These are phyloP conservation scores for Cheilosia urbana DNA, from an alignment of 2,888 invertebrate species.

Conservation along the genomic window DNA sequence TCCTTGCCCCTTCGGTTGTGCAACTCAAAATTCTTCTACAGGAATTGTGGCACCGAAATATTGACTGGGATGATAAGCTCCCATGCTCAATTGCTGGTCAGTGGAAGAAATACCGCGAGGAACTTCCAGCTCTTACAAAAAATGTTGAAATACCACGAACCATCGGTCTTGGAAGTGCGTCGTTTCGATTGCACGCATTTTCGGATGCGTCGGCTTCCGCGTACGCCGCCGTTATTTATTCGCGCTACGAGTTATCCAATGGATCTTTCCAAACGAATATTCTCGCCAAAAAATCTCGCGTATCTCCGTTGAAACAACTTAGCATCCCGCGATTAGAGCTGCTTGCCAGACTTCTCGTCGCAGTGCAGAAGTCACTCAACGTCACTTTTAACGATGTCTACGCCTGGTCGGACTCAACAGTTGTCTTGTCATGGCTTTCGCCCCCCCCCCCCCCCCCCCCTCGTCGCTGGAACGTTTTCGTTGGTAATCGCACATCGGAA, in stretches of 20 bases:
- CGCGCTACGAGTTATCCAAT: slow-evolving; percentile 1
- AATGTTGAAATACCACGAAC: neutral
- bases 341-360: neutral
- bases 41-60: slow-evolving; percentile 5
- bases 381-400: neutral
- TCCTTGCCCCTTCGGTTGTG: slow-evolving; percentile 14
- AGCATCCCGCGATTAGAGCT: neutral
- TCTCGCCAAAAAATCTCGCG: neutral
- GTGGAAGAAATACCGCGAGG: slow-evolving; percentile 1
- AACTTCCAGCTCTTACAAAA: neutral
- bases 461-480: neutral
- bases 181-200: slow-evolving; percentile 26
- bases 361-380: neutral
- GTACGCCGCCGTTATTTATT: slow-evolving; percentile 44
- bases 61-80: slow-evolving; percentile 17
- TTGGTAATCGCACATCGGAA: slow-evolving; percentile 1
- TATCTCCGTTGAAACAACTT: neutral
- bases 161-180: neutral
- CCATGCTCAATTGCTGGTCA: neutral
- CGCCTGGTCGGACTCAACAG: neutral
- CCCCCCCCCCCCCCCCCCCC: too few relatives aligned
- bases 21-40: slow-evolving; percentile 8
- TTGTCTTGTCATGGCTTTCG: neutral
- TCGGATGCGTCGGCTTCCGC: slow-evolving; percentile 44
- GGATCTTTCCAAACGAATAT: neutral